Evolutionary conservation across 64 coral and sea anemone genomes (phyloP).

Genomic region (Dendrophyllia cribrosa): DNA sequence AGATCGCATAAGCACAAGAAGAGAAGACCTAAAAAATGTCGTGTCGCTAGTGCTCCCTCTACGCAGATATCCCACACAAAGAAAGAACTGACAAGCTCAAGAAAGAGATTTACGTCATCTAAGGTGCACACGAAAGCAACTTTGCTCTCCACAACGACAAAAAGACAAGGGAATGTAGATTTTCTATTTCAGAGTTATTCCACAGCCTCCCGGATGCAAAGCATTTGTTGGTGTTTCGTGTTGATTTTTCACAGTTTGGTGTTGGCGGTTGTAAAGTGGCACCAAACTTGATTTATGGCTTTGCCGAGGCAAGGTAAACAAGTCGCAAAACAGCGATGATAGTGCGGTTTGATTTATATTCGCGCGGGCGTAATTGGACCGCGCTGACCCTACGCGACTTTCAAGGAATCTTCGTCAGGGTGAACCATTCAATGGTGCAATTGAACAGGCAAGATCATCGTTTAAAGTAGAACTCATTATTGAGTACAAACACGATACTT

Average conservation of each 20-base stretch:
- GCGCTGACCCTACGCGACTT: neutral
- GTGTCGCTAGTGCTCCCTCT: neutral
- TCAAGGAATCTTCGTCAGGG: neutral
- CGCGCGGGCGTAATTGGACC: slow-evolving; percentile 3
- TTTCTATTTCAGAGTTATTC: slow-evolving; percentile 14
- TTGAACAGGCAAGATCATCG: neutral
- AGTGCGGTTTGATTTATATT: slow-evolving; percentile 48
- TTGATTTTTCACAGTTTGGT: slow-evolving; percentile 65
- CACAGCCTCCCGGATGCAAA: neutral
- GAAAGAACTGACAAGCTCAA: neutral
- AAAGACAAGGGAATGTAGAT: neutral
- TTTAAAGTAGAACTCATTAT: slow-evolving; percentile 33
- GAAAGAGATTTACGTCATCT: neutral
- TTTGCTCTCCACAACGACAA: neutral
- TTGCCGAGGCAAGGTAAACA: slow-evolving; percentile 69
- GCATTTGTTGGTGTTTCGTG: slow-evolving; percentile 45
- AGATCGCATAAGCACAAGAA: slow-evolving; percentile 51
- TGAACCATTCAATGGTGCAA: neutral
- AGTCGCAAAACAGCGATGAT: slow-evolving; percentile 43
- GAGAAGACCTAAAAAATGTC: slow-evolving; percentile 35
- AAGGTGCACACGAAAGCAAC: neutral
- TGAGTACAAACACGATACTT: slow-evolving; percentile 26
- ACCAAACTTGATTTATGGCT: slow-evolving; percentile 69
- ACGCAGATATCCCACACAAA: neutral
- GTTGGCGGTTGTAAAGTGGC: slow-evolving; percentile 53